phyloP scores from a whole-genome alignment of 2,113 vertebrate species.

The Cairina moschata region DNA sequence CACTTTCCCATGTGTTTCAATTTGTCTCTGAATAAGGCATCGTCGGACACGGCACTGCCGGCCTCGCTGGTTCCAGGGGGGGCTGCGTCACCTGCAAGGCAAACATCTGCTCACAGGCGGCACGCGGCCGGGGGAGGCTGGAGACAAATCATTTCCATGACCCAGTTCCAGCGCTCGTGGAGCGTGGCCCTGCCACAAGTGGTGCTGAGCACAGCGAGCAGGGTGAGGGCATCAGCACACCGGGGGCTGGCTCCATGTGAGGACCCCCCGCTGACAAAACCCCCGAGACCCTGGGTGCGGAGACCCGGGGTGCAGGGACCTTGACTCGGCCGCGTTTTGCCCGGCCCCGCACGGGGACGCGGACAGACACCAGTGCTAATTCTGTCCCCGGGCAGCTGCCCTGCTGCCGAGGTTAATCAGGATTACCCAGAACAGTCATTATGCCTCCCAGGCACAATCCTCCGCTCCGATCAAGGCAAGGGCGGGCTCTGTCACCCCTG shows the following conservation, averaged over 20 bases:
- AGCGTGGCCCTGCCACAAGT: background rate
- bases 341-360: fast-evolving
- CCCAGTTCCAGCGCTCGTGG: background rate
- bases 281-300: background rate
- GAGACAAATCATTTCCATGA: background rate
- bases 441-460: conserved; percentile 14
- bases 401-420: conserved; percentile 21
- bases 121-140: fast-evolving
- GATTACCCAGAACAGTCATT: conserved; percentile 38
- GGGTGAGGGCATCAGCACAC: fast-evolving
- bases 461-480: background rate
- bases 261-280: background rate
- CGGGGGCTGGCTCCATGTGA: background rate
- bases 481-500: background rate
- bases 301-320: fast-evolving
- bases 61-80: conserved; percentile 78
- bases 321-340: fast-evolving
- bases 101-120: background rate
- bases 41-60: conserved; percentile 84
- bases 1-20: conserved; percentile 99
- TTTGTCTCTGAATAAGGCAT: conserved; percentile 97
- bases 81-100: conserved; percentile 77
- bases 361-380: background rate
- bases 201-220: background rate
- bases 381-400: conserved; percentile 39